Conservation (phyloP, 53 echinoderm and acorn worm species). For the Paelopatides confundens region DNA sequence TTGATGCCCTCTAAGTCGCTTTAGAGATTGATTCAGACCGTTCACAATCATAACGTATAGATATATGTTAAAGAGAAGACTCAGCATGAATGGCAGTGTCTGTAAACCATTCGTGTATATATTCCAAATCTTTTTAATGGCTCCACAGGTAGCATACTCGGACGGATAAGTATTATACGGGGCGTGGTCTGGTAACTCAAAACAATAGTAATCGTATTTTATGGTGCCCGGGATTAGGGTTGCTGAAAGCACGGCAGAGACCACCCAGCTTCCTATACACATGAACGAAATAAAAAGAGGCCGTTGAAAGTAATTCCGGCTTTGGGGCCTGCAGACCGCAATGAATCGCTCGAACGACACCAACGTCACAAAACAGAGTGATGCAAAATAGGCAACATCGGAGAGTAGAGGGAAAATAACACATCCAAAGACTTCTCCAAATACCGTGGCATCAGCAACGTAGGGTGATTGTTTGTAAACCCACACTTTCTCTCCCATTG, state of each 20-base stretch:
- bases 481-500: slow-evolving; percentile 79
- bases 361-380: slow-evolving; percentile 84
- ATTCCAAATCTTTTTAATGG: slow-evolving; percentile 11
- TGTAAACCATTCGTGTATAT: slow-evolving; percentile 63
- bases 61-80: slow-evolving; percentile 60
- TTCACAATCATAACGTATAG: slow-evolving; percentile 68
- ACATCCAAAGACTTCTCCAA: slow-evolving; percentile 70
- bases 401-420: slow-evolving; percentile 67
- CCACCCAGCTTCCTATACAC: slow-evolving; percentile 28
- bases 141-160: slow-evolving; percentile 39
- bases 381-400: slow-evolving; percentile 90
- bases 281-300: background rate
- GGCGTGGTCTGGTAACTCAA: slow-evolving; percentile 16
- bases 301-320: slow-evolving; percentile 33
- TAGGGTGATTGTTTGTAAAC: slow-evolving; percentile 72
- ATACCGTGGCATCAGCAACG: slow-evolving; percentile 56
- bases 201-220: background rate
- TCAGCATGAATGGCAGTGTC: slow-evolving; percentile 71
- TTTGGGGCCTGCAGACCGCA: slow-evolving; percentile 78
- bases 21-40: slow-evolving; percentile 59
- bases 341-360: slow-evolving; percentile 87
- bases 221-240: slow-evolving; percentile 30
- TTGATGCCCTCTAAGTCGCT: slow-evolving; percentile 58
- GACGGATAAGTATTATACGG: slow-evolving; percentile 35
- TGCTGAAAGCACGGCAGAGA: slow-evolving; percentile 56